Evolutionary conservation across 2,113 vertebrate species (phyloP).

Genomic region (Chaetura pelagica): DNA sequence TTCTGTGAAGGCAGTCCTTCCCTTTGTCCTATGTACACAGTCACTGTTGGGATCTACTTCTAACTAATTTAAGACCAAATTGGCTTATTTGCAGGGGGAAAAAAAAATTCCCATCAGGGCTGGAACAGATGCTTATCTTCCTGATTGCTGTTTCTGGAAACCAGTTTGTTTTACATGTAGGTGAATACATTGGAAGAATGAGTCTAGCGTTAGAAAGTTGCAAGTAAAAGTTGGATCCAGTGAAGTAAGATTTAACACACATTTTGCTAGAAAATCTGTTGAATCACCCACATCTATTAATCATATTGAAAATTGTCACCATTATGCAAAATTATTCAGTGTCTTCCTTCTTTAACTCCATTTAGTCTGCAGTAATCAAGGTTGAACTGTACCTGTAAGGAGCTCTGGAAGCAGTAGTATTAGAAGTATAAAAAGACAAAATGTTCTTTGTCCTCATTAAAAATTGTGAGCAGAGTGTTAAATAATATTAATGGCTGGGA

Average conservation of each 20-base stretch:
- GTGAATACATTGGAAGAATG: neutral
- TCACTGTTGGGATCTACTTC: neutral
- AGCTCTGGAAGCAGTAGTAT: slow-evolving; percentile 46
- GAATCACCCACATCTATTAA: neutral
- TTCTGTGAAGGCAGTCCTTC: neutral
- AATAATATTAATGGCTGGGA: slow-evolving; percentile 99
- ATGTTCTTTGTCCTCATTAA: slow-evolving; percentile 94
- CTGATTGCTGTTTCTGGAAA: slow-evolving; percentile 9
- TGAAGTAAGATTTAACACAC: slow-evolving; percentile 26
- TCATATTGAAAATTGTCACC: slow-evolving; percentile 45
- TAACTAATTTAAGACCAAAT: slow-evolving; percentile 25
- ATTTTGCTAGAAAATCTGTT: slow-evolving; percentile 17
- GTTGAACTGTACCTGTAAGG: neutral
- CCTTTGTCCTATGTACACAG: neutral
- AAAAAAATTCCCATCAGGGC: neutral
- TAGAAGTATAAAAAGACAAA: slow-evolving; percentile 70
- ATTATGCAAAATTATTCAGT: slow-evolving; percentile 39
- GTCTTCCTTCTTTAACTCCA: neutral
- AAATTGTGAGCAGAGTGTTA: slow-evolving; percentile 89
- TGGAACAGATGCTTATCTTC: neutral
- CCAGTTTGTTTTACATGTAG: neutral
- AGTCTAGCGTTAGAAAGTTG: neutral
- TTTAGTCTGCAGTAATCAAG: slow-evolving; percentile 34
- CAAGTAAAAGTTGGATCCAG: neutral
- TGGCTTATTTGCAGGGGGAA: neutral